Base-by-base conservation (phyloP, 2,888 invertebrate genomes). In the Agrochola macilenta region DNA sequence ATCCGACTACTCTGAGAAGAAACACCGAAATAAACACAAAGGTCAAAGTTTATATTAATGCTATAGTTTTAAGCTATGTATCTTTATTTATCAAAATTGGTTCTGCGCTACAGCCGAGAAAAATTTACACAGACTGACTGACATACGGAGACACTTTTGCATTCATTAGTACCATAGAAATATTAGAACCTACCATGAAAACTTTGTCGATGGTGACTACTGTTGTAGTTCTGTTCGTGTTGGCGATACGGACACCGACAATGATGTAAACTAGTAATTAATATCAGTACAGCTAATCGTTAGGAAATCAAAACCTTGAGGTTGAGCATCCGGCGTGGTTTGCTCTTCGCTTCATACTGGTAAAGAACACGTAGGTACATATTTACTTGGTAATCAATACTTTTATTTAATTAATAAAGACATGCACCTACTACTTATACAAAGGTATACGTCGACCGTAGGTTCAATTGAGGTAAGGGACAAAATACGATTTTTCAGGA, bases 291-390 rank as follows among this genome's bases (percentile, higher is more conserved):
- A 70, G 65, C 17, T 52, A 61, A 78, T 78, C 26, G 75, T 69
- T 71, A 79, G 66, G 79, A 87, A 87, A 85, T 75, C 43, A 11
- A 46, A 79, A 69, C 87, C 83, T 85, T 85, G 87, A 77, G 57
- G 76, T 49, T 76, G 26, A 26, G 54, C 57, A 39, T 82, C 79
- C 71, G 81, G 39, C 17, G 46, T n/a, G 17, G 58, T 11, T 66
- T 61, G 46, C 52, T 20, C 20, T 20, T 73, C 52, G 49, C 46
- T 70, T 52, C 52, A 83, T 63, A 39, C 17, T 23, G 11, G 30
- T 35, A 52, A 39, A n/a, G 17, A 26, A 39, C 23, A 14, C 23
- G 12, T 57, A 20, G 8, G 49, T 35, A 49, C 20, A 23, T 49
- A 26, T 64, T 79, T 30, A 63, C 39, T 69, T 35, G 2, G 46